phyloP scores from a whole-genome alignment of 2,888 invertebrate species.

The Lycaena phlaeas region DNA sequence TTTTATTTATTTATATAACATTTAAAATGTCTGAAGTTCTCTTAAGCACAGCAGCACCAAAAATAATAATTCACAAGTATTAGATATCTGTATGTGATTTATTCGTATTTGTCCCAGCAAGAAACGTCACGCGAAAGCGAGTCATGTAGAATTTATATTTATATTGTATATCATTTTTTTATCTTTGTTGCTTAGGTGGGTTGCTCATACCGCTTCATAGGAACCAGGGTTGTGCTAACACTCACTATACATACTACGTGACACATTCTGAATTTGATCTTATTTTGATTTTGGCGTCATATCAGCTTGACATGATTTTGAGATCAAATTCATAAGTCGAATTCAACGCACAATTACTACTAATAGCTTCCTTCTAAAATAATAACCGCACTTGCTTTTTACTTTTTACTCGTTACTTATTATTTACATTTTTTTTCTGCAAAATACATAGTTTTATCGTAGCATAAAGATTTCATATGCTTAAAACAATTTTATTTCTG shows the following conservation, averaged over 20 bases:
- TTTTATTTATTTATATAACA: no score
- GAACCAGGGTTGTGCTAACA: no score
- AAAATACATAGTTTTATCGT: neutral
- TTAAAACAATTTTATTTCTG: neutral
- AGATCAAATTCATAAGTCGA: constrained; percentile 6
- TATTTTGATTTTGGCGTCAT: neutral
- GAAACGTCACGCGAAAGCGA: no score
- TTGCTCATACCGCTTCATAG: no score
- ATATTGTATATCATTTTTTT: constrained; percentile 6
- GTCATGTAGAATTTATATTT: no score
- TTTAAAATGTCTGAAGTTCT: no score
- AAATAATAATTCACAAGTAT: no score
- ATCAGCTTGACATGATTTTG: neutral
- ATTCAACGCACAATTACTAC: neutral
- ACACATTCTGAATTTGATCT: constrained; percentile 7
- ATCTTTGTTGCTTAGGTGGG: neutral
- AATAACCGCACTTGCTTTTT: neutral
- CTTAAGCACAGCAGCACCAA: no score
- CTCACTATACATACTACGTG: no score
- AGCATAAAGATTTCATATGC: neutral
- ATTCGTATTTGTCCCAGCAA: no score
- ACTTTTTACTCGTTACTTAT: neutral
- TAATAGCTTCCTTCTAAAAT: no score
- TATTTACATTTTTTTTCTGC: neutral
- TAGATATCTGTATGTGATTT: no score